Conservation (phyloP, 2,888 invertebrate species). For the Lasioglossum figueresi region DNA sequence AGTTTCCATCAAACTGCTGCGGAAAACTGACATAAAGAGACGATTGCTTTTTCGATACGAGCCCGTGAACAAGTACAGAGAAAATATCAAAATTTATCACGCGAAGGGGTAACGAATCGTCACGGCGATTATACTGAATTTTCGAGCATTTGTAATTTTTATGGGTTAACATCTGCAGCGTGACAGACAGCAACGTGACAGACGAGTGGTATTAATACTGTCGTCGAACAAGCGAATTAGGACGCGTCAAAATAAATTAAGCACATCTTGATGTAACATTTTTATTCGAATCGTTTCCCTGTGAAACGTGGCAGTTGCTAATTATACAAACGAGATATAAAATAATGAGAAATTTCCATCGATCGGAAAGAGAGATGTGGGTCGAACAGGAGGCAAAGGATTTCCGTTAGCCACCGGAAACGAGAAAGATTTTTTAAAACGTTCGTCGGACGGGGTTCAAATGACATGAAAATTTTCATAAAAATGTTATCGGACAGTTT, state of each 20-base stretch:
- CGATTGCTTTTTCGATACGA: no score
- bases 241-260: not conserved
- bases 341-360: not conserved
- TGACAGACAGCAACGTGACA: no score
- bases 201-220: not conserved
- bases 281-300: not conserved
- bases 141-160: not conserved
- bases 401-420: not conserved
- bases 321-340: not conserved
- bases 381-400: not conserved
- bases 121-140: not conserved
- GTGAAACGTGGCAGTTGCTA: not conserved
- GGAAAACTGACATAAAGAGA: not conserved
- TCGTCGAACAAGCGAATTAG: not conserved
- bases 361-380: not conserved
- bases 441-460: not conserved
- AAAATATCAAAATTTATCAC: not conserved
- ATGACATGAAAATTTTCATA: not conserved
- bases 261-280: accelerated
- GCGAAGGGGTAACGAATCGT: not conserved
- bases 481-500: not conserved
- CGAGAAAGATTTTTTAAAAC: not conserved
- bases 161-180: not conserved
- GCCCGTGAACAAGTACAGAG: not conserved
- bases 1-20: not conserved